A percentile compares a stretch with the other conserved stretches of the same genome.
phyloP scores from a whole-genome alignment of 2,888 invertebrate genomes.

The Elmis aenea region DNA sequence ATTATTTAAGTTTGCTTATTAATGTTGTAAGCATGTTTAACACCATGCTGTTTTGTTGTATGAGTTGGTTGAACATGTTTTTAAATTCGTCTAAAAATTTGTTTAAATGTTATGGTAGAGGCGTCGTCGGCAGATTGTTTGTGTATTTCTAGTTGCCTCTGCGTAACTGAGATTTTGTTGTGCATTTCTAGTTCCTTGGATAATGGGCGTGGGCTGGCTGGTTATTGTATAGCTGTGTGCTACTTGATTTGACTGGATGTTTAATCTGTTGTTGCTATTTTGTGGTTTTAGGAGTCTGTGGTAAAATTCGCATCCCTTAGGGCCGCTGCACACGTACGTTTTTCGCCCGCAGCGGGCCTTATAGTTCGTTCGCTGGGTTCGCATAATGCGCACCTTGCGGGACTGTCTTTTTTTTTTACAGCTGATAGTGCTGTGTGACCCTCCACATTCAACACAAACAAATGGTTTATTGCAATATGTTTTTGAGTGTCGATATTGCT shows the following conservation, averaged over 20 bases:
- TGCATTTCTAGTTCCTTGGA: too few species aligned
- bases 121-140: not conserved
- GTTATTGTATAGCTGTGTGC: not conserved
- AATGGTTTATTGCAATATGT: slow-evolving; percentile 19
- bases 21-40: slow-evolving; percentile 8
- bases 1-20: slow-evolving; percentile 5
- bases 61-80: slow-evolving; percentile 9
- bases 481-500: slow-evolving; percentile 27
- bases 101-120: not conserved
- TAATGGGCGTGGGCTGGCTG: not conserved
- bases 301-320: slow-evolving; percentile 12
- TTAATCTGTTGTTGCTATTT: slow-evolving; percentile 4
- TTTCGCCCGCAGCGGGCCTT: too few species aligned
- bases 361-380: too few species aligned
- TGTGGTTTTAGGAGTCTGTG: slow-evolving; percentile 2
- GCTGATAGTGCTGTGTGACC: slow-evolving; percentile 11
- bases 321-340: too few species aligned
- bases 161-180: not conserved
- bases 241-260: not conserved
- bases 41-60: slow-evolving; percentile 8
- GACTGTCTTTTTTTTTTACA: slow-evolving; percentile 12
- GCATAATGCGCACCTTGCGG: slow-evolving; percentile 15
- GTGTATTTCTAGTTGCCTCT: not conserved
- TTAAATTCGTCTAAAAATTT: slow-evolving; percentile 8
- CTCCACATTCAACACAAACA: slow-evolving; percentile 21